Evolutionary conservation across 2,113 vertebrate genomes (phyloP).

Genomic region (Microtus pennsylvanicus): DNA sequence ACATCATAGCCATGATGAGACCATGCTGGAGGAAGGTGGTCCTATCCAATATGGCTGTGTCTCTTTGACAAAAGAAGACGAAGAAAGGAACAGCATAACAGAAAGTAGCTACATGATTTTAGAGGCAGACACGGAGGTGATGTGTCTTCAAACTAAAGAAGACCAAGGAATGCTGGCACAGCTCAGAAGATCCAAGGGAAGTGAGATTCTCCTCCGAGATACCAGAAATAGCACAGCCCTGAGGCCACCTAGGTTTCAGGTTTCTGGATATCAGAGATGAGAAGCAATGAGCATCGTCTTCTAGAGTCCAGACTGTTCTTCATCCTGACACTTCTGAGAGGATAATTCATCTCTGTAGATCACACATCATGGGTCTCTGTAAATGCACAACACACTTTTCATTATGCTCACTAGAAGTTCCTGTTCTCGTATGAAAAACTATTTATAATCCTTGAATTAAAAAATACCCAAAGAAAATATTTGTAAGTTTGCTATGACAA

Average conservation of each 20-base stretch:
- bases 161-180: background rate
- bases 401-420: background rate
- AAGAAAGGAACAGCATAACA: background rate
- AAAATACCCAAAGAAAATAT: background rate
- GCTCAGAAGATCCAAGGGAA: background rate
- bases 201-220: background rate
- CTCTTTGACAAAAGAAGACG: background rate
- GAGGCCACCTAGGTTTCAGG: background rate
- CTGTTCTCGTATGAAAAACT: constrained; percentile 10
- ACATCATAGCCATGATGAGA: constrained; percentile 4
- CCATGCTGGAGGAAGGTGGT: background rate
- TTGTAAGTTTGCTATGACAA: background rate
- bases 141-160: background rate
- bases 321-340: background rate
- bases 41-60: background rate
- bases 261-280: background rate
- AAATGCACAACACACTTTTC: background rate
- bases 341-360: background rate
- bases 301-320: background rate
- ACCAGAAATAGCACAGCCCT: background rate
- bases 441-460: background rate
- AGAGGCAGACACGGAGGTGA: background rate
- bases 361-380: background rate
- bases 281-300: background rate
- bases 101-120: background rate